A percentile compares a stretch with the other conserved stretches of the same genome.
Conservation (phyloP, 1,140 invertebrate species). For the Anastatus disparis region DNA sequence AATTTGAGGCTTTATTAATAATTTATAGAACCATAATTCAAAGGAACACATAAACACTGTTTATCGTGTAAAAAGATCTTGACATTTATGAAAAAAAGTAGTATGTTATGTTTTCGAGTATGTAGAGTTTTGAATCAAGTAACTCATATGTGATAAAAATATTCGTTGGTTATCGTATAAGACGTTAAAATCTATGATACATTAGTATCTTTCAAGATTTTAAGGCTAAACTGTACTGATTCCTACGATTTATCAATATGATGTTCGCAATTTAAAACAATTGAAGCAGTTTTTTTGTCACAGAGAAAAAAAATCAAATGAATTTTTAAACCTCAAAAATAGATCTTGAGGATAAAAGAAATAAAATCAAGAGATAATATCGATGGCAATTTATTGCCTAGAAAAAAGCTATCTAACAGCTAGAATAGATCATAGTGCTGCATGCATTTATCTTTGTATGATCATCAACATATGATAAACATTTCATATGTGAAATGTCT, state of each 20-base stretch:
- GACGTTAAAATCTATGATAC: slow-evolving; percentile 25
- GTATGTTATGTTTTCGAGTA: slow-evolving; percentile 29
- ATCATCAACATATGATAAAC: slow-evolving; percentile 33
- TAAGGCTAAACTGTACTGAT: slow-evolving; percentile 27
- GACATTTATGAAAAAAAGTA: slow-evolving; percentile 23
- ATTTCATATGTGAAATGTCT: slow-evolving; percentile 33
- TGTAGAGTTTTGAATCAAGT: slow-evolving; percentile 24
- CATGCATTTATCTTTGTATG: slow-evolving; percentile 54
- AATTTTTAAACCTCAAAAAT: slow-evolving; percentile 12
- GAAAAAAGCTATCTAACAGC: slow-evolving; percentile 43
- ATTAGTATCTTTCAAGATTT: slow-evolving; percentile 29
- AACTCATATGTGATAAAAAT: slow-evolving; percentile 21
- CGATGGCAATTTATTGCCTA: slow-evolving; percentile 31
- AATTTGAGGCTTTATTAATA: slow-evolving; percentile 26
- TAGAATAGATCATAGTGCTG: slow-evolving; percentile 57
- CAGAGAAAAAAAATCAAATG: background rate
- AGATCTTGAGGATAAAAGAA: slow-evolving; percentile 7
- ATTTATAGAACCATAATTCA: slow-evolving; percentile 19
- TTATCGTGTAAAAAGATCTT: slow-evolving; percentile 24
- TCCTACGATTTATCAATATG: slow-evolving; percentile 10
- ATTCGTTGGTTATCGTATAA: slow-evolving; percentile 24
- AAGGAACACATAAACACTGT: slow-evolving; percentile 13
- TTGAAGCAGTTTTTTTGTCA: slow-evolving; percentile 6
- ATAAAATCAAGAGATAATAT: slow-evolving; percentile 6
- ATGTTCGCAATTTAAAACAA: slow-evolving; percentile 10